Base-by-base conservation (phyloP, 1,140 invertebrate species). In the Samia ricini region DNA sequence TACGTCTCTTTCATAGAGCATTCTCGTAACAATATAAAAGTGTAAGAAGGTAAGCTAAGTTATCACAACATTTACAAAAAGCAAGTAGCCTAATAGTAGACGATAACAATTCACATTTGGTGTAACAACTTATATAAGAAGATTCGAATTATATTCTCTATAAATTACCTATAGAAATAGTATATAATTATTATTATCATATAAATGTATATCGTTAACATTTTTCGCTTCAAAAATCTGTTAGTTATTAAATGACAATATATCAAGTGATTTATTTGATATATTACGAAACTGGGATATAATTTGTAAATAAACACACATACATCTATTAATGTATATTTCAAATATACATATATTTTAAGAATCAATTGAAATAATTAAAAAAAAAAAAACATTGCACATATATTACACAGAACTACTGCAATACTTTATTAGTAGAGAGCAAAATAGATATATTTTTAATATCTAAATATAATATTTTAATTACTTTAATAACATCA, bases 71-170 rank as follows among this genome's bases (percentile, higher is more conserved):
- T 74, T 73, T 72, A 76, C 74, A 71, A 76, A 76, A 72, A 70
- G 72, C 72, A 59, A 59, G 60, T 72, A 67, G 62, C 60, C 63
- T 72, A 69, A 66, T 60, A 63, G 64, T 67, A 74, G 69, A 72
- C 68, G 66, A 74, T 65, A 69, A 68, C 65, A 71, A 68, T 68
- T 70, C 61, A 66, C 60, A 72, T 72, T 73, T 73, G 68, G 64
- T 76, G 72, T 72, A 82, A 80, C 71, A 76, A 72, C 68, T 73
- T 75, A 76, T 73, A 74, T 77, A 80, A 80, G 73, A 77, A n/a
- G n/a, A 74, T 77, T 15, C 69, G 71, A 79, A 80, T 79, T 50
- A 79, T 72, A 76, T 76, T 78, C 73, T 76, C 71, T 76, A 56
- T 79, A 77, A 22, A 76, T 69, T 71, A 69, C 33, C 69, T 77